Base-by-base conservation (phyloP, 2,113 vertebrate genomes). In the Tachuris rubrigastra region DNA sequence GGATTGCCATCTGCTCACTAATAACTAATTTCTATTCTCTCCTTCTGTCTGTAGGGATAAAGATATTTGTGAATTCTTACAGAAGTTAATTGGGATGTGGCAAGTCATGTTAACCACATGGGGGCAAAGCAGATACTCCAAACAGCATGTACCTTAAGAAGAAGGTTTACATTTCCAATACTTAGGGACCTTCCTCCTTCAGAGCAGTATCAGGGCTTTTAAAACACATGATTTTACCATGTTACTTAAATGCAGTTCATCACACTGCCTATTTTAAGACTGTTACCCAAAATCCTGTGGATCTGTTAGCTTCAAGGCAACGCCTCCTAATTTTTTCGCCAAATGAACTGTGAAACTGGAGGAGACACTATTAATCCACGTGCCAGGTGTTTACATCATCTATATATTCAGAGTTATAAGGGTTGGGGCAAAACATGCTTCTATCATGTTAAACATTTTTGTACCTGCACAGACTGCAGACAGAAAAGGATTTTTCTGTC, bases 31-130 rank as follows among this genome's bases (percentile, higher is more conserved):
- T 41, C 10, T 3, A 9, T 53, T 59, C 22, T 78, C 5, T 62
- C 55, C 46, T 50, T 91, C n/a, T 95, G 49, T 27, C 56, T 86
- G 15, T 94, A 99, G 99, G 17, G 82, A 85, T 24, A 35, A 62
- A 82, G 99, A 99, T 95, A 98, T 99, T 77, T 99, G 91, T 98
- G 98, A 3, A 99, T 99, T 92, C 97, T 99, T 87, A 99, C 99
- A 8, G 94, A 98, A 76, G 99, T 99, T 95, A 99, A 99, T 50
- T 52, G 94, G 18, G 98, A 99, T 25, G 99, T 99, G 35, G 97
- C 99, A 77, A 82, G 22, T 60, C 97, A 89, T 92, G 85, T 60
- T 3, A 96, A 96, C 68, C 0, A 0, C 14, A 0, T 1, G 0
- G 96, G 97, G 6, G 27, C 0, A 21, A 98, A 98, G 88, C 99